Evolutionary conservation across 2,888 invertebrate genomes (phyloP).

Genomic region (Cecidostiba fungosa): DNA sequence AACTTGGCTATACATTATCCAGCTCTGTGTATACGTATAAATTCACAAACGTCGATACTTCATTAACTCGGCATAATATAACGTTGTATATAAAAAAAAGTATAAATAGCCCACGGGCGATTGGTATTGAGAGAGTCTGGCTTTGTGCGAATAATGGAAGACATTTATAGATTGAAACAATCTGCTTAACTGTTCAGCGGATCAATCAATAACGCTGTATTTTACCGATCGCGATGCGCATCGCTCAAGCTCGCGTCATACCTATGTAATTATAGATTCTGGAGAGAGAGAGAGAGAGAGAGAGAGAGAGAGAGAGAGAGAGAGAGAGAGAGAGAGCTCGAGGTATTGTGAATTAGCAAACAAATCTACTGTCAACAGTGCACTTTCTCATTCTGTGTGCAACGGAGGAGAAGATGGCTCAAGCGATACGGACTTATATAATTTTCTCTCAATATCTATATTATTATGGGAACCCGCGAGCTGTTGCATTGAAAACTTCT

Average conservation of each 20-base stretch:
- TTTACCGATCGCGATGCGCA: constrained; percentile 13
- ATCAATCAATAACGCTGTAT: constrained; percentile 22
- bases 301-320: no score
- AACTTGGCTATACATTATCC: no score
- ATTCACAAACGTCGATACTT: constrained; percentile 10
- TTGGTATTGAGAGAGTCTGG: neutral
- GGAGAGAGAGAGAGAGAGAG: no score
- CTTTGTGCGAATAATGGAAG: constrained; percentile 11
- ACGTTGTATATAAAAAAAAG: neutral
- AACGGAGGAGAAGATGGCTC: neutral
- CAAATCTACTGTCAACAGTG: constrained; percentile 29
- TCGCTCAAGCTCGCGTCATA: neutral
- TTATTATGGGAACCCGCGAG: neutral
- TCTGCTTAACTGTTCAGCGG: constrained; percentile 10
- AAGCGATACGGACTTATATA: neutral
- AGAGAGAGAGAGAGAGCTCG: no score
- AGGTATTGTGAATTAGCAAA: constrained; percentile 35
- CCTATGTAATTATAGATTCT: constrained; percentile 25
- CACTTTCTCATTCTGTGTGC: constrained; percentile 25
- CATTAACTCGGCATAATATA: constrained; percentile 14
- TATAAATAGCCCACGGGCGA: neutral
- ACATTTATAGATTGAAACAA: constrained; percentile 31
- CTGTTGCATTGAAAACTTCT: neutral
- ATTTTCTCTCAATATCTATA: neutral
- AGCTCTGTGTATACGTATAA: no score